Evolutionary conservation across 2,888 invertebrate genomes (phyloP), one percentile per base, ranked within the genome.

Genomic region (Acrobasis repandana): DNA sequence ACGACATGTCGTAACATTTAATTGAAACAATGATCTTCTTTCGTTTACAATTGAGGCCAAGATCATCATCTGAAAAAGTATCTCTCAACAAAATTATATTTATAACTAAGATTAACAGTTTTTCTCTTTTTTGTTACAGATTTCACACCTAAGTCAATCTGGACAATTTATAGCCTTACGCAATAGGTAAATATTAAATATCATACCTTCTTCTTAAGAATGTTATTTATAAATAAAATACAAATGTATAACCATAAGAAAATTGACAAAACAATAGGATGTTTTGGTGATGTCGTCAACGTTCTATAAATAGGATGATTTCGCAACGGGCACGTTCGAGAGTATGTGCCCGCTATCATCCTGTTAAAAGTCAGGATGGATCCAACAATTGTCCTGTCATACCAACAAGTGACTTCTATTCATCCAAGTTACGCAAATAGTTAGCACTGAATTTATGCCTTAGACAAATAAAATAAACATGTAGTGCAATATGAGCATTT

Each of bases 271-370:
- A 76, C 79, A 82, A 79, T 80, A 79, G 78, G 80, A 88, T 87
- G 80, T 82, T 85, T 84, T 67, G 76, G 74, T 71, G 75, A 79
- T 84, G 82, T 78, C 82, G 84, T 88, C 85, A 83, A 73, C 70
- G 49, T 60, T 79, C 88, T 88, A 89, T 85, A 90, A 85, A 88
- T 90, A 89, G 83, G 11, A 46, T 54, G 64, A 67, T 76, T 77
- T 79, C 77, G 75, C 80, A 80, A 80, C 82, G 72, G 75, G 79
- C 75, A 75, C 75, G 73, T 71, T 78, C 74, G 77, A 77, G 77
- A 77, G 76, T 75, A 65, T 65, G 73, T 75, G 79, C 76, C 75
- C 80, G 81, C 84, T 77, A 80, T 82, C 82, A 85, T 86, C 84
- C 84, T 82, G 84, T 78, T 77, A 83, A 75, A 76, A 79, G 74